phyloP scores from a whole-genome alignment of 2,888 invertebrate species.

The Trichopoda pennipes region DNA sequence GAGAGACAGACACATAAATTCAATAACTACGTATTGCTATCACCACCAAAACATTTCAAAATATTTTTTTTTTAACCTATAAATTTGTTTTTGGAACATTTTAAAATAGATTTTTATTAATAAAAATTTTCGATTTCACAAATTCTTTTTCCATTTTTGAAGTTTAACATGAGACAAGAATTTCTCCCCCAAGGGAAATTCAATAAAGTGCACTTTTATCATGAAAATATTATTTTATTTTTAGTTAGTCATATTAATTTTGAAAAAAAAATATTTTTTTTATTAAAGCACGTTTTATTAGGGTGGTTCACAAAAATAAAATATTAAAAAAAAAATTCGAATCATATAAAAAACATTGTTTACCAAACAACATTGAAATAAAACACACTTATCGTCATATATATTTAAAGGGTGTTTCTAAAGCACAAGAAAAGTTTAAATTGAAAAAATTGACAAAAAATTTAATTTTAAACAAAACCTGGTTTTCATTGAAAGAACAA shows the following conservation, averaged over 20 bases:
- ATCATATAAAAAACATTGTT: too few relatives aligned
- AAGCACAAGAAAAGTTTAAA: too few relatives aligned
- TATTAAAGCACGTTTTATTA: not conserved
- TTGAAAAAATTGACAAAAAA: too few relatives aligned
- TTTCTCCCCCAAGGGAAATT: conserved; percentile 20
- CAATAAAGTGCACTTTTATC: conserved; percentile 51
- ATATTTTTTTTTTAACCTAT: not conserved
- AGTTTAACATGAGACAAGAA: not conserved
- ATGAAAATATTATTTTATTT: conserved; percentile 40
- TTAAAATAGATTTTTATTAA: not conserved
- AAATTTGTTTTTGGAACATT: too few relatives aligned
- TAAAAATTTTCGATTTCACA: not conserved
- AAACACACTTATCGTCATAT: too few relatives aligned
- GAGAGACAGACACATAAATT: not conserved
- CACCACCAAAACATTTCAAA: not conserved
- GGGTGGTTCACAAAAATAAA: not conserved
- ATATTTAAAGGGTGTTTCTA: too few relatives aligned
- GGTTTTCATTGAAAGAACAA: too few relatives aligned
- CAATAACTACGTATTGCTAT: not conserved
- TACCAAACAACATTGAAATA: too few relatives aligned
- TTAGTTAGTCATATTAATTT: conserved; percentile 17
- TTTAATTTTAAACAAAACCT: too few relatives aligned
- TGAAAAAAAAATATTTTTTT: not conserved
- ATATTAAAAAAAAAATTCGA: not conserved
- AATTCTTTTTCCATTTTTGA: not conserved